Conservation (phyloP, 2,797 vertebrate species). For the Pangasius sanitwongsei region DNA sequence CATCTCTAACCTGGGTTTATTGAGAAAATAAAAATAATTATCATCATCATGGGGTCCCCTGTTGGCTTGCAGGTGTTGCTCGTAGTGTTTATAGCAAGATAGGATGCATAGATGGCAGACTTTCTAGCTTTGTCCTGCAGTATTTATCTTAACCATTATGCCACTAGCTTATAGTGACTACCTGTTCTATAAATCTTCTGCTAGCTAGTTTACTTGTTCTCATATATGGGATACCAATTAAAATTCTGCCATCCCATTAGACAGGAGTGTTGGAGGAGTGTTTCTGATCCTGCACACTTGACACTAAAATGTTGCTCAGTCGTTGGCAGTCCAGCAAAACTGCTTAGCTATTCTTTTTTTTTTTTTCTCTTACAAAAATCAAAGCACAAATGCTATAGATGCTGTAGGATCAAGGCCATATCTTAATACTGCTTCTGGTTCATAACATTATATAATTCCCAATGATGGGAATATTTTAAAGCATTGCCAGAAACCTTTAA, state of each 20-base stretch:
- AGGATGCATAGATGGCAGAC: neutral
- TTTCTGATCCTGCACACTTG: neutral
- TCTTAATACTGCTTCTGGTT: neutral
- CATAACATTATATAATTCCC: neutral
- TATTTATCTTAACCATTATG: neutral
- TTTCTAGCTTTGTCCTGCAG: neutral
- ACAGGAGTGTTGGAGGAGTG: neutral
- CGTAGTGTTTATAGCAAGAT: neutral
- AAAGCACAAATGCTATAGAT: neutral
- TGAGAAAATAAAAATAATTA: neutral
- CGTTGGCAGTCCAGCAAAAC: too few relatives aligned
- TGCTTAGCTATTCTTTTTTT: too few relatives aligned
- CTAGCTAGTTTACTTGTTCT: neutral
- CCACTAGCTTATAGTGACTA: neutral
- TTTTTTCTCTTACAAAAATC: neutral
- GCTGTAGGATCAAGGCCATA: neutral
- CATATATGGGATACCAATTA: neutral
- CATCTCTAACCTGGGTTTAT: neutral
- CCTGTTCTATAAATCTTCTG: neutral
- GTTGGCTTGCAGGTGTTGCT: neutral
- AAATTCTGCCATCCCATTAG: neutral
- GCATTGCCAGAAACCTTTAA: neutral
- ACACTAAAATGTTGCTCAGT: too few relatives aligned
- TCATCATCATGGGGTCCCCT: neutral
- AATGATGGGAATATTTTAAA: neutral